Base-by-base conservation (phyloP, 2,888 invertebrate genomes). In the Pogonocherus hispidulus region DNA sequence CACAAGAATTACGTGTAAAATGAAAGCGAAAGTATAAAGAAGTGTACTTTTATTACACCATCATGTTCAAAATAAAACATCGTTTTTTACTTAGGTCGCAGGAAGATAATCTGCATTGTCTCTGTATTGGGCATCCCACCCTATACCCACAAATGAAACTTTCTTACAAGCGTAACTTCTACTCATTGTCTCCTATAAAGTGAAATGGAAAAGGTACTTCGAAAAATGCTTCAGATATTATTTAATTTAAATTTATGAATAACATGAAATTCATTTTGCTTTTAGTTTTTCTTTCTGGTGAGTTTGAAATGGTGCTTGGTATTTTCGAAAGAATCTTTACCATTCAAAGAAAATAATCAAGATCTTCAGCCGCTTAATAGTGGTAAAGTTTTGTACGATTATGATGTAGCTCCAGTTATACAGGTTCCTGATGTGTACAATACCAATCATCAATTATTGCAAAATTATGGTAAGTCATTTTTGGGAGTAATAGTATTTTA, bases 321-420 rank as follows among this genome's bases (percentile, higher is more conserved):
- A 4, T 52, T 27, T n/a, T 57, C 65, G 6, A 62, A 62, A 20
- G 56, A 56, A 14, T 16, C 47, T 44, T 47, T 32, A 19, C 9
- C 44, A 32, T 23, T 18, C 23, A 46, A 49, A 51, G 47, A 63
- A 63, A 35, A 22, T 19, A 44, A 4, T 41, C 55, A 65, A 56
- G 66, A 68, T 11, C 16, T 68, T 23, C 44, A 68, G 60, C 19
- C 46, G 3, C 59, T 70, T 4, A n/a, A 71, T 4, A 67, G 67
- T 35, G 66, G 67, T 19, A 47, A 54, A 54, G 52, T 70, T 41
- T 49, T 52, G 11, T 72, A 72, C 44, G 66, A 70, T 37, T 72
- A 72, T n/a, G n/a, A n/a, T 49, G 51, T 72, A 35, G 22, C 63
- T 19, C 69, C 72, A 5, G 52, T 51, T 49, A 49, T 65, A 44